Percentiles rank a stretch among this genome's conserved stretches.
These are phyloP conservation scores for Pangasianodon hypophthalmus DNA, from an alignment of 2,113 vertebrate species.

Conservation along the genomic window DNA sequence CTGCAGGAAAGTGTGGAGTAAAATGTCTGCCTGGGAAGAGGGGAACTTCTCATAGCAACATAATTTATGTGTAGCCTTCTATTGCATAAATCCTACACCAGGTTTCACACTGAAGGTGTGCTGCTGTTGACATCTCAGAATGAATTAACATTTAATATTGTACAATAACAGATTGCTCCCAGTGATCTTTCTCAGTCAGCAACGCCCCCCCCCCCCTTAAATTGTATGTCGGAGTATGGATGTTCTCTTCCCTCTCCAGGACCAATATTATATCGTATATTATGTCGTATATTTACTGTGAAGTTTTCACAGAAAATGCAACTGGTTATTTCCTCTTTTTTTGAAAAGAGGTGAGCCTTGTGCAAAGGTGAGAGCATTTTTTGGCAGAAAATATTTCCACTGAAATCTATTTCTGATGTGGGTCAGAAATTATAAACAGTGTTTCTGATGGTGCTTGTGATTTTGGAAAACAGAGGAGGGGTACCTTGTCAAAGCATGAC, in stretches of 20 bases:
- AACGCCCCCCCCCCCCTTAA: too few species aligned
- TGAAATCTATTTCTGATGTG: background rate
- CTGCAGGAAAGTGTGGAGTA: slow-evolving; percentile 6
- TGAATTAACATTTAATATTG: background rate
- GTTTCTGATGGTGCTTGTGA: background rate
- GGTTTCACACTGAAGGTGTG: background rate
- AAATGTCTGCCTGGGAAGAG: slow-evolving; percentile 28
- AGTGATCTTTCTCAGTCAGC: background rate
- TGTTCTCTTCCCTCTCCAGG: background rate
- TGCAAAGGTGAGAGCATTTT: background rate
- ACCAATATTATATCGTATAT: too few species aligned
- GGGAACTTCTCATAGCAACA: background rate
- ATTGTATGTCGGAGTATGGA: background rate
- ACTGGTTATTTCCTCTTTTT: background rate
- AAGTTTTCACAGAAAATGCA: background rate
- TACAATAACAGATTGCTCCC: background rate
- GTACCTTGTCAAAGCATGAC: background rate
- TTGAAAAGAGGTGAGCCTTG: background rate
- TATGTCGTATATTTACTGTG: background rate
- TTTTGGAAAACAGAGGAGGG: background rate
- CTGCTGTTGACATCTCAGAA: background rate
- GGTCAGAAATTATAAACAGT: background rate
- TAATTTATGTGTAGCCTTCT: background rate
- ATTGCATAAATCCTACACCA: background rate
- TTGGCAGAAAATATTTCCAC: background rate